Percentiles rank a stretch among this genome's conserved stretches.
Conservation (phyloP, 2,113 vertebrate genomes). For the Trichechus manatus region DNA sequence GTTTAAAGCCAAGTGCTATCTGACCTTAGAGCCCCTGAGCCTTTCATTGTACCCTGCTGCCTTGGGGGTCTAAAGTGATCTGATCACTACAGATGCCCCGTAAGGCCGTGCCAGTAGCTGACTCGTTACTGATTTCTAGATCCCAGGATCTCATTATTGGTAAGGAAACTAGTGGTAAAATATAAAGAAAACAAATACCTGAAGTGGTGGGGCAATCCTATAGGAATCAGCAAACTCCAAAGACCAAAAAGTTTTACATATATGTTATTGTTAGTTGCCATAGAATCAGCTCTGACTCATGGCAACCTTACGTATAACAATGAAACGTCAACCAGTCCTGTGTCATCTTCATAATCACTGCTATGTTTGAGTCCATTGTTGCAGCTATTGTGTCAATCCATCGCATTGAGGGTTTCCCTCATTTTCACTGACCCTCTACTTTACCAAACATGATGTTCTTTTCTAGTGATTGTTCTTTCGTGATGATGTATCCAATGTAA, state of each 20-base stretch:
- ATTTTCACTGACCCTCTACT: not conserved
- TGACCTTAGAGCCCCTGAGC: not conserved
- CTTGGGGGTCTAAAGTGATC: not conserved
- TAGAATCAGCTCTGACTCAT: not conserved
- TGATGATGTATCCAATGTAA: not conserved
- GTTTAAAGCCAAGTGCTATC: not conserved
- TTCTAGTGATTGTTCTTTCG: not conserved
- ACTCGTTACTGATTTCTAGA: not conserved
- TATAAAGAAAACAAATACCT: not conserved
- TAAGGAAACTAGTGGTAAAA: not conserved
- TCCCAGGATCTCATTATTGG: not conserved
- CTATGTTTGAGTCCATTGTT: not conserved
- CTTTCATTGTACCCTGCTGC: not conserved
- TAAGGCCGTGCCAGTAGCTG: not conserved
- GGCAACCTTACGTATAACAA: not conserved
- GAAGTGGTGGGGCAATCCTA: not conserved
- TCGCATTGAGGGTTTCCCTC: not conserved
- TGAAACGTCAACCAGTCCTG: not conserved
- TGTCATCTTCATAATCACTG: not conserved
- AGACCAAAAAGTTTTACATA: not conserved
- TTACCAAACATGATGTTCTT: not conserved
- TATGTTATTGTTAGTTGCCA: not conserved
- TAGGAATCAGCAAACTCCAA: not conserved
- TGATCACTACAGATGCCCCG: not conserved
- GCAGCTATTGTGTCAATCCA: not conserved